Conservation (phyloP, 2,888 invertebrate species). For the Miltochrista miniata region DNA sequence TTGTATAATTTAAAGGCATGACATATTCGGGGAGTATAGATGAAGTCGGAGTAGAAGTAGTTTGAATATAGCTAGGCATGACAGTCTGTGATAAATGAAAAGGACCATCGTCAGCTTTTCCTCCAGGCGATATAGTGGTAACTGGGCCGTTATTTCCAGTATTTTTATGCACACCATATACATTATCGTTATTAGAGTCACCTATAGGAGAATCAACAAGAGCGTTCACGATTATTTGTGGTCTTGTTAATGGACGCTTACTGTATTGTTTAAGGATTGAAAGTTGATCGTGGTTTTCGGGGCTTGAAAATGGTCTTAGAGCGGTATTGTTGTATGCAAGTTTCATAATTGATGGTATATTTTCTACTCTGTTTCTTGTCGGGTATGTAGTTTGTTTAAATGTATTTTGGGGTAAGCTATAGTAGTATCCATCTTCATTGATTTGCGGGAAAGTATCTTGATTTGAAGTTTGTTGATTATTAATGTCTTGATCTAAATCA, state of each 20-base stretch:
- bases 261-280: neutral
- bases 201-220: constrained; percentile 14
- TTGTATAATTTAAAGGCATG: neutral
- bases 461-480: neutral
- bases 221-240: constrained; percentile 24
- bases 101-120: neutral
- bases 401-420: constrained; percentile 16
- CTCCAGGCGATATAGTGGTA: neutral
- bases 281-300: constrained; percentile 11
- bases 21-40: constrained; percentile 21
- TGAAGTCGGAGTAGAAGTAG: constrained; percentile 35
- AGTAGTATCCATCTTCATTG: constrained; percentile 18
- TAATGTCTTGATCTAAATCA: constrained; percentile 2
- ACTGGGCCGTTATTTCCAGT: too few species aligned
- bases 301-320: constrained; percentile 26
- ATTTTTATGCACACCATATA: neutral
- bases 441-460: constrained; percentile 4
- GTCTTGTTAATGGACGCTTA: constrained; percentile 7
- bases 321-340: constrained; percentile 7
- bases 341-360: neutral
- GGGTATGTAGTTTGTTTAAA: constrained; percentile 19
- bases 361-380: constrained; percentile 18
- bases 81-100: neutral
- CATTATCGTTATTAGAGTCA: constrained; percentile 9
- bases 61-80: constrained; percentile 7